These are phyloP conservation scores for Etheostoma nigrum DNA, from an alignment of 2,797 vertebrate species.

Conservation along the genomic window DNA sequence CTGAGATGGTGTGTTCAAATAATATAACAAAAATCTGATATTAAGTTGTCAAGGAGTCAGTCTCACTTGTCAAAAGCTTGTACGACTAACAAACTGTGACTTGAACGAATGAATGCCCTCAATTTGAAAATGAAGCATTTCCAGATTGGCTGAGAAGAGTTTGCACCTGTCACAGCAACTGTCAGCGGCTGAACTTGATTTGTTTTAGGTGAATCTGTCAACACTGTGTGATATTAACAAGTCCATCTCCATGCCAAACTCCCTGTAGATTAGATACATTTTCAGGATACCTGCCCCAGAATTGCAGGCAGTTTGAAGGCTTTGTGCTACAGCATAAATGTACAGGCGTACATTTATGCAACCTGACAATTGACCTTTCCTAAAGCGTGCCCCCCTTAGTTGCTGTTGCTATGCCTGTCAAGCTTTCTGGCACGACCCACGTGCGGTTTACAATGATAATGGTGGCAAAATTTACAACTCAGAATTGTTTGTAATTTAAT, in stretches of 20 bases:
- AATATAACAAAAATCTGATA: conserved; percentile 41
- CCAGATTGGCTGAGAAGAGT: conserved; percentile 4
- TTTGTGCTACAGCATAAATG: neutral
- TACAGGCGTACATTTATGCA: neutral
- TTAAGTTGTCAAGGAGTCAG: conserved; percentile 20
- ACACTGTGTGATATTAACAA: conserved; percentile 42
- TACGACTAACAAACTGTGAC: conserved; percentile 21
- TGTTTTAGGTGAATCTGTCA: conserved; percentile 32
- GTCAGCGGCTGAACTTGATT: conserved; percentile 28
- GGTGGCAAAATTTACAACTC: neutral
- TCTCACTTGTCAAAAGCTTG: conserved; percentile 30
- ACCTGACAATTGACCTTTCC: neutral
- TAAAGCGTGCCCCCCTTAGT: neutral
- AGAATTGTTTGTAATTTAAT: neutral
- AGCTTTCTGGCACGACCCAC: conserved; percentile 1
- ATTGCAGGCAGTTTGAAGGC: conserved; percentile 3
- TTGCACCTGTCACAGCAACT: conserved; percentile 29
- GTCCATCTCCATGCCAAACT: conserved; percentile 49
- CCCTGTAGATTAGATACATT: conserved; percentile 17
- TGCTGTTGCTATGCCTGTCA: conserved; percentile 13
- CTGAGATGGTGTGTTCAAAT: conserved; percentile 30
- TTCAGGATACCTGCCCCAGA: neutral
- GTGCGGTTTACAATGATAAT: neutral
- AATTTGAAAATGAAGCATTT: conserved; percentile 21
- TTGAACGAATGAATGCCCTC: conserved; percentile 9